Evolutionary conservation across 2,888 invertebrate genomes (phyloP).

Genomic region (Bruchidius siliquastri): DNA sequence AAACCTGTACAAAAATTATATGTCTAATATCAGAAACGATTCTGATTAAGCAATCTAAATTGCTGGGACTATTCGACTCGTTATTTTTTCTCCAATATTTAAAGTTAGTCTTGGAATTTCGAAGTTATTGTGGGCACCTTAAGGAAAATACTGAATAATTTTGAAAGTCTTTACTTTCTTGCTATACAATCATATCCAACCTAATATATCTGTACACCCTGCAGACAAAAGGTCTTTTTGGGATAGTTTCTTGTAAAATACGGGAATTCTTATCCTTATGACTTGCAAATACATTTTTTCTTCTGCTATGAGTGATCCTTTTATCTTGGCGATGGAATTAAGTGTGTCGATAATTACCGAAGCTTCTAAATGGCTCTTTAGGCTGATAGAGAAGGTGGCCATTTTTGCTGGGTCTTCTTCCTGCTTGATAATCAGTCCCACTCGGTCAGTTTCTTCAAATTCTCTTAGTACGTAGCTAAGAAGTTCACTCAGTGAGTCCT

Average conservation of each 20-base stretch:
- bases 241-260: constrained; percentile 7
- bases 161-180: background rate
- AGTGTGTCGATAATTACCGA: constrained; percentile 14
- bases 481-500: constrained; percentile 16
- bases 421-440: constrained; percentile 19
- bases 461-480: constrained; percentile 16
- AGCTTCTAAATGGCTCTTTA: constrained; percentile 11
- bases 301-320: constrained; percentile 10
- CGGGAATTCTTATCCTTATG: constrained; percentile 16
- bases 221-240: background rate
- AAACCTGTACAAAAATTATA: too few species aligned
- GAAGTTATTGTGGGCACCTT: too few species aligned
- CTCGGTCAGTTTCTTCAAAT: constrained; percentile 14
- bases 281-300: constrained; percentile 16
- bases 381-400: constrained; percentile 16
- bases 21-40: too few species aligned
- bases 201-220: background rate
- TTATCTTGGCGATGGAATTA: constrained; percentile 8
- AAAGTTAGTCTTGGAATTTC: too few species aligned
- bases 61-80: too few species aligned
- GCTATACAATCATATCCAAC: background rate
- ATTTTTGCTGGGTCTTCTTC: constrained; percentile 8
- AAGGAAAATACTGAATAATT: too few species aligned
- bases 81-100: too few species aligned
- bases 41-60: too few species aligned